Percentiles rank a stretch among this genome's conserved stretches.
Conservation (phyloP, 2,113 vertebrate species). For the Nanorana parkeri region DNA sequence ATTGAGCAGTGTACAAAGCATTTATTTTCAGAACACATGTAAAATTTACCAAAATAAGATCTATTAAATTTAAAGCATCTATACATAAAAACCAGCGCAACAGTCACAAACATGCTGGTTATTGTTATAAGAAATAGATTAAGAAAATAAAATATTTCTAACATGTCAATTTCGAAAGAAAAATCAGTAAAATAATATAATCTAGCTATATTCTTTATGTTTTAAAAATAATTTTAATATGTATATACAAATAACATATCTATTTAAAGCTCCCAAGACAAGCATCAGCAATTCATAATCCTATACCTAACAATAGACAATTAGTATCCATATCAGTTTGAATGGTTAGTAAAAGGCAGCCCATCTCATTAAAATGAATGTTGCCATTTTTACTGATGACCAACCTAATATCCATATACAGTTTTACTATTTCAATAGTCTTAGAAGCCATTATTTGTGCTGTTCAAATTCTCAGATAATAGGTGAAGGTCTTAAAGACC, state of each 20-base stretch:
- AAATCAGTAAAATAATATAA: not conserved
- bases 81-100: not conserved
- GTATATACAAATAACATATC: not conserved
- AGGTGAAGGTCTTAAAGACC: too few relatives aligned
- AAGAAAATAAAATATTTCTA: slow-evolving; percentile 10
- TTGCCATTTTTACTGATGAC: slow-evolving; percentile 5
- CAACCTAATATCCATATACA: not conserved
- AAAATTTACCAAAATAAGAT: not conserved
- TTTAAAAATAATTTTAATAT: slow-evolving; percentile 11
- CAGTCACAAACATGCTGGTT: not conserved
- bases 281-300: not conserved
- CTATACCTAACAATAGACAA: not conserved
- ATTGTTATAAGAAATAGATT: not conserved
- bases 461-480: too few relatives aligned
- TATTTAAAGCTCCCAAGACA: not conserved
- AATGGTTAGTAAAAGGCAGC: slow-evolving; percentile 13
- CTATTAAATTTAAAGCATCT: slow-evolving; percentile 4
- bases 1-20: slow-evolving; percentile 24
- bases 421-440: too few relatives aligned
- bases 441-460: too few relatives aligned
- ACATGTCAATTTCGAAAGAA: not conserved
- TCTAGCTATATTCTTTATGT: not conserved
- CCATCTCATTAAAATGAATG: slow-evolving; percentile 27
- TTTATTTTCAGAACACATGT: not conserved
- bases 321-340: not conserved